Percentiles rank a stretch among this genome's conserved stretches.
phyloP scores from a whole-genome alignment of 2,888 invertebrate species.

The Petrophora chlorosata region DNA sequence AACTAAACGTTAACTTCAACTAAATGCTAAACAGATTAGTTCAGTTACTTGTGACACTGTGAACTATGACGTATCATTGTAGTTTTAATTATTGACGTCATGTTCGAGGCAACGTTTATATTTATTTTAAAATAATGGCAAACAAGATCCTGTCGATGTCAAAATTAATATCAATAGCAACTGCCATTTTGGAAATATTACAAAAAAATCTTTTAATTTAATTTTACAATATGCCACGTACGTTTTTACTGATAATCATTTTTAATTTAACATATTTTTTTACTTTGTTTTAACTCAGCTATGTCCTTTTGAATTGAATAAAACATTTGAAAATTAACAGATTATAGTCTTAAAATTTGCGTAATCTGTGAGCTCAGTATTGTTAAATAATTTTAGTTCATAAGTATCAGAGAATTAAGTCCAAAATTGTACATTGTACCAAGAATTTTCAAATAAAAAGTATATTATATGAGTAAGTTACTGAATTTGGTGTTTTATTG shows the following conservation, averaged over 20 bases:
- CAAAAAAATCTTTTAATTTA: no score
- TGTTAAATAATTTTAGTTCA: conserved; percentile 50
- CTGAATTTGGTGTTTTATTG: conserved; percentile 61
- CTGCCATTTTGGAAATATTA: background rate
- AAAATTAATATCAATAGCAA: conserved; percentile 20
- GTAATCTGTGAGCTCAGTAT: conserved; percentile 33
- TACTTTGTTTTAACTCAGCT: no score
- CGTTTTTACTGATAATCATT: no score
- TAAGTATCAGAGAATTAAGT: conserved; percentile 60
- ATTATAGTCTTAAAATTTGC: conserved; percentile 10
- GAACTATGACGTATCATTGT: no score
- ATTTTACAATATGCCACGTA: no score
- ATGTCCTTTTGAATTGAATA: background rate
- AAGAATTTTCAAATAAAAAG: conserved; percentile 72
- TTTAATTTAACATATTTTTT: no score
- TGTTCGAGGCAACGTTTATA: no score
- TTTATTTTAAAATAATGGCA: no score
- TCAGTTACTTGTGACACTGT: no score
- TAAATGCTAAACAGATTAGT: no score
- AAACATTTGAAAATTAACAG: background rate
- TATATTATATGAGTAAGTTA: conserved; percentile 74
- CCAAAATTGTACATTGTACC: conserved; percentile 76
- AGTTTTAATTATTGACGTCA: no score
- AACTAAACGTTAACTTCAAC: no score
- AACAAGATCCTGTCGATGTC: background rate